Percentiles rank a stretch among this genome's conserved stretches.
Evolutionary conservation across 2,888 invertebrate species (phyloP).

Genomic region (Sialis lutaria): DNA sequence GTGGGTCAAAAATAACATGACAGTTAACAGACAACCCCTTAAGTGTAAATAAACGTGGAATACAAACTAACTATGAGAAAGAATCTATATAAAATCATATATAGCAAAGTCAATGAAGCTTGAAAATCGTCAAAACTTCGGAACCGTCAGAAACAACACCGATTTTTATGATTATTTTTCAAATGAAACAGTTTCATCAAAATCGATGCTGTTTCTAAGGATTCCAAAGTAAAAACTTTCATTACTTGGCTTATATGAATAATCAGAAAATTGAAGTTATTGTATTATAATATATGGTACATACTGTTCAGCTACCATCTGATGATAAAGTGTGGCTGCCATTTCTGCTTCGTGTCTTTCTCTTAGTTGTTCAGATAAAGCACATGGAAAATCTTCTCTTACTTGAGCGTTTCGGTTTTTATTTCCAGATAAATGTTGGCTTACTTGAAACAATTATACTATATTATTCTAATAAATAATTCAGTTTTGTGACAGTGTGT

Average conservation of each 20-base stretch:
- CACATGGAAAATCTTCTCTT: constrained; percentile 60
- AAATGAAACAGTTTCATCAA: too few species aligned
- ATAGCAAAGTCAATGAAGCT: too few species aligned
- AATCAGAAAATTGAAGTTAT: too few species aligned
- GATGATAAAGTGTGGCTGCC: constrained; percentile 39
- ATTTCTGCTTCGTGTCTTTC: constrained; percentile 47
- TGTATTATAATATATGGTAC: constrained; percentile 13
- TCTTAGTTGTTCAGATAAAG: constrained; percentile 51
- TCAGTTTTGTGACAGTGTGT: too few species aligned
- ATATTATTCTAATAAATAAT: too few species aligned
- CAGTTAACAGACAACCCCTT: neutral
- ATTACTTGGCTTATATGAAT: too few species aligned
- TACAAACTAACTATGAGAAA: neutral
- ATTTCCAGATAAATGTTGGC: constrained; percentile 60
- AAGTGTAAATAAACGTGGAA: neutral
- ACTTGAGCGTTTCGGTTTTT: constrained; percentile 57
- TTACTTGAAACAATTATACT: constrained; percentile 28
- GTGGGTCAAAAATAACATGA: neutral
- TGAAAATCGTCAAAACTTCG: too few species aligned
- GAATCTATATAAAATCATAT: neutral
- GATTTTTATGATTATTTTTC: too few species aligned
- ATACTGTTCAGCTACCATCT: constrained; percentile 46
- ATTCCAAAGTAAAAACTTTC: too few species aligned
- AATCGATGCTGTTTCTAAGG: too few species aligned
- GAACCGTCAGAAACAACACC: too few species aligned